These are phyloP conservation scores for Umimayanthus chanpuru DNA, from an alignment of 92 coral and sea anemone genomes.

Conservation along the genomic window DNA sequence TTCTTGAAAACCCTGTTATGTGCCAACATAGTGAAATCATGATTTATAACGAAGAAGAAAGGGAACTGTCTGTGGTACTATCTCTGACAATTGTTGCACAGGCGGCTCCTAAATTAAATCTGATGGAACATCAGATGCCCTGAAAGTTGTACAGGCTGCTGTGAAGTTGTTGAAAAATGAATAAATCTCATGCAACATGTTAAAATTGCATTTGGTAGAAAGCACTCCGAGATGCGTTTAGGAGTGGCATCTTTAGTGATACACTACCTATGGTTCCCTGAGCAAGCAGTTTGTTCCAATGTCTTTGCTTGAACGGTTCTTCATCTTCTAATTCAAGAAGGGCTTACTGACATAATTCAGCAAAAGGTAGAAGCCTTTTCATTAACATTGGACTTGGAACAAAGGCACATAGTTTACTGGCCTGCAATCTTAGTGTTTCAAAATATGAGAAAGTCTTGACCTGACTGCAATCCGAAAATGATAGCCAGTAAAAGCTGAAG, in stretches of 20 bases:
- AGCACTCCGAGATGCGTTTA: slow-evolving; percentile 48
- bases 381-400: slow-evolving; percentile 47
- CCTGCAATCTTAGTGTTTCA: slow-evolving; percentile 48
- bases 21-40: slow-evolving; percentile 52
- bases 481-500: no score
- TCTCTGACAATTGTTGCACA: slow-evolving; percentile 52
- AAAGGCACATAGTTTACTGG: slow-evolving; percentile 60
- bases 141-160: slow-evolving; percentile 53
- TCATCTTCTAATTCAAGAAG: slow-evolving; percentile 45
- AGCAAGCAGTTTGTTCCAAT: slow-evolving; percentile 52
- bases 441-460: slow-evolving; percentile 23
- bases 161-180: slow-evolving; percentile 45
- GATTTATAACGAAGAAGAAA: slow-evolving; percentile 53
- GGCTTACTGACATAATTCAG: slow-evolving; percentile 46
- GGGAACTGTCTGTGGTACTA: slow-evolving; percentile 41
- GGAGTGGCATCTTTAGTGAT: slow-evolving; percentile 34
- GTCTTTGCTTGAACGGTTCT: slow-evolving; percentile 44
- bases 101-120: slow-evolving; percentile 43
- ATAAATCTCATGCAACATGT: slow-evolving; percentile 46
- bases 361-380: slow-evolving; percentile 17
- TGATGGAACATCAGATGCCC: slow-evolving; percentile 66
- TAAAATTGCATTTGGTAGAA: slow-evolving; percentile 49
- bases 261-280: slow-evolving; percentile 46
- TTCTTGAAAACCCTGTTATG: slow-evolving; percentile 56
- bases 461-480: background rate